Conservation (phyloP, 2,797 vertebrate species). For the Picus viridis region DNA sequence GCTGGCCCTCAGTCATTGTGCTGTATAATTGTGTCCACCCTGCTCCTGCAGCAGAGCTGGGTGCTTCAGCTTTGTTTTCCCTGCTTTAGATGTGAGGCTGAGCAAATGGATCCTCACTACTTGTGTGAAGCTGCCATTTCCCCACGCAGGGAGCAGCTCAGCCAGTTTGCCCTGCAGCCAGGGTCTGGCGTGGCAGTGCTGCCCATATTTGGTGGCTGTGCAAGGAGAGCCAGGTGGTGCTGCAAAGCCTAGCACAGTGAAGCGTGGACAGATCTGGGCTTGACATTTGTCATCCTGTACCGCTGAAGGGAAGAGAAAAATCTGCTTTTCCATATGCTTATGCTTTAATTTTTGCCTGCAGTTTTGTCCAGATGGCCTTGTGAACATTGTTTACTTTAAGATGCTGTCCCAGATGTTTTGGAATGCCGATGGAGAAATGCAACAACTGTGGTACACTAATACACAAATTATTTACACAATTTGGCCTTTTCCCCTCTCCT, state of each 20-base stretch:
- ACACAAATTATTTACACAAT: slow-evolving; percentile 75
- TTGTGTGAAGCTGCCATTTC: slow-evolving; percentile 85
- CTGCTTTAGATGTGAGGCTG: slow-evolving; percentile 78
- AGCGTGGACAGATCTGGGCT: slow-evolving; percentile 90
- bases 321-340: slow-evolving; percentile 99
- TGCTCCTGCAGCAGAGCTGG: not conserved
- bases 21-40: slow-evolving; percentile 20
- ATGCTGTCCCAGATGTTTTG: slow-evolving; percentile 93
- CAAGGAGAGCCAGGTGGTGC: slow-evolving; percentile 99
- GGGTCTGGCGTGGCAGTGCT: slow-evolving; percentile 89
- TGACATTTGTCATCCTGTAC: slow-evolving; percentile 92
- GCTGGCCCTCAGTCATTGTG: slow-evolving; percentile 30
- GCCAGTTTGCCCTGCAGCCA: slow-evolving; percentile 87
- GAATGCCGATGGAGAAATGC: slow-evolving; percentile 79
- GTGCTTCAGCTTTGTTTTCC: slow-evolving; percentile 30
- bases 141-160: slow-evolving; percentile 80
- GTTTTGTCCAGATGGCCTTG: slow-evolving; percentile 95
- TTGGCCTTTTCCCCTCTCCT: not conserved
- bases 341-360: slow-evolving; percentile 88
- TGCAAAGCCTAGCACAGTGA: slow-evolving; percentile 92
- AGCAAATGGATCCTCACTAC: slow-evolving; percentile 78
- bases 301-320: slow-evolving; percentile 97
- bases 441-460: slow-evolving; percentile 78
- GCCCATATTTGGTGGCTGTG: slow-evolving; percentile 96
- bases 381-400: slow-evolving; percentile 99